Evolutionary conservation across 2,113 vertebrate genomes (phyloP).

Genomic region (Dendropsophus ebraccatus): DNA sequence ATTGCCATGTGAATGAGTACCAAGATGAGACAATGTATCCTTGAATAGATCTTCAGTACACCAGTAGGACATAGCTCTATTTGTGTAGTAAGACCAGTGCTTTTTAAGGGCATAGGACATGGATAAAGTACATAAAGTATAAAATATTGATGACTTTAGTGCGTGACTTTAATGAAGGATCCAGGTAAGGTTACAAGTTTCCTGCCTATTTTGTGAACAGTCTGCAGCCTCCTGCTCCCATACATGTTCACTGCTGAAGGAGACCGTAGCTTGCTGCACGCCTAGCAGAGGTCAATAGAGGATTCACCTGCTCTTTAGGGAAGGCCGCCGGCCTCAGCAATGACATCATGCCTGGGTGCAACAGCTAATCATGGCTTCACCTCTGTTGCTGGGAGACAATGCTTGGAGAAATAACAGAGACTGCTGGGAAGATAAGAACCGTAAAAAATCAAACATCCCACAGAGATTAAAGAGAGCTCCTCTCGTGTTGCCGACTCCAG

Average conservation of each 20-base stretch:
- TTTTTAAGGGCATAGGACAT: too few species aligned
- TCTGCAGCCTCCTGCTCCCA: not conserved
- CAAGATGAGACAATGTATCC: too few species aligned
- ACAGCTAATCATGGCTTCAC: slow-evolving; percentile 68
- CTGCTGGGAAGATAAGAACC: slow-evolving; percentile 69
- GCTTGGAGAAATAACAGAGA: slow-evolving; percentile 71
- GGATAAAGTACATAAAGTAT: too few species aligned
- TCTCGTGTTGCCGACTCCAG: slow-evolving; percentile 67
- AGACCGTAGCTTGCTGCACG: not conserved
- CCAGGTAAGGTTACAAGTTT: not conserved
- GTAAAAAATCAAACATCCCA: slow-evolving; percentile 67
- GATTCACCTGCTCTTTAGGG: slow-evolving; percentile 61
- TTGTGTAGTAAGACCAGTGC: too few species aligned
- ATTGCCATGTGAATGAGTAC: too few species aligned
- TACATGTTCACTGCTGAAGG: not conserved
- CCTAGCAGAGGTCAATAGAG: slow-evolving; percentile 30
- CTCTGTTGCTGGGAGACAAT: slow-evolving; percentile 69
- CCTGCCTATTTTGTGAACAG: not conserved
- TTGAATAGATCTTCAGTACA: too few species aligned
- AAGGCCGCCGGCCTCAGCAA: slow-evolving; percentile 49
- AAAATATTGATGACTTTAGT: not conserved
- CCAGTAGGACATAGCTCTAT: not conserved
- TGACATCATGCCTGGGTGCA: slow-evolving; percentile 63
- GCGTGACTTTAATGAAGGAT: not conserved
- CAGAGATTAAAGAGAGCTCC: slow-evolving; percentile 69